Evolutionary conservation across 2,797 vertebrate species (phyloP).

Genomic region (Eremophila alpestris): DNA sequence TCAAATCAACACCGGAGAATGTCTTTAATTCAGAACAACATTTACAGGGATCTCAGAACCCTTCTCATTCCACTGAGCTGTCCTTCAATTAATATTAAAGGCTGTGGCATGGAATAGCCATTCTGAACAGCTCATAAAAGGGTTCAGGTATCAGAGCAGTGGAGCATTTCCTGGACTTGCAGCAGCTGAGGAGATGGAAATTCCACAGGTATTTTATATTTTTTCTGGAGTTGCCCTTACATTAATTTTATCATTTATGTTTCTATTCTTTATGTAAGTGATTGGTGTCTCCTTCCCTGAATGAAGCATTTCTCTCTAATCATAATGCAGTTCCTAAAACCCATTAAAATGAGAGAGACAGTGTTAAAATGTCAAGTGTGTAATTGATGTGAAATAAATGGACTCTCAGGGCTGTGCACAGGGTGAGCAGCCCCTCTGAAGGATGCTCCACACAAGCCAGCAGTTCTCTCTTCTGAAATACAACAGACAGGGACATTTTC

Average conservation of each 20-base stretch:
- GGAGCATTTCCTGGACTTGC: not conserved
- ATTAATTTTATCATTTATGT: not conserved
- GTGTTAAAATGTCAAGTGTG: slow-evolving; percentile 64
- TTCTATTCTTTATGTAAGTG: slow-evolving; percentile 38
- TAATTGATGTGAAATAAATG: slow-evolving; percentile 59
- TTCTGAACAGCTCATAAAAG: not conserved
- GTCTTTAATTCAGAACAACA: not conserved
- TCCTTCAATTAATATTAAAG: not conserved
- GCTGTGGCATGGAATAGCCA: not conserved
- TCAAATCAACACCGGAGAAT: not conserved
- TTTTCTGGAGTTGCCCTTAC: not conserved
- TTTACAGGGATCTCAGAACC: not conserved
- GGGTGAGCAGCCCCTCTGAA: slow-evolving; percentile 30
- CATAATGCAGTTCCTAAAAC: slow-evolving; percentile 49
- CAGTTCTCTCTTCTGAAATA: not conserved
- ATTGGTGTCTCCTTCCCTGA: slow-evolving; percentile 23
- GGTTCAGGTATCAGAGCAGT: not conserved
- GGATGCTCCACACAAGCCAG: not conserved
- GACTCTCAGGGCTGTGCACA: slow-evolving; percentile 7
- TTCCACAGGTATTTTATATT: not conserved
- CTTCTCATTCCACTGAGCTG: not conserved
- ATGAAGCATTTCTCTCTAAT: slow-evolving; percentile 37
- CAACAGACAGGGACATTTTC: not conserved
- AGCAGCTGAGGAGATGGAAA: not conserved
- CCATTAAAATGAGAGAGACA: slow-evolving; percentile 58